Base-by-base conservation (phyloP, 2,113 vertebrate genomes). In the Tachysurus fulvidraco region DNA sequence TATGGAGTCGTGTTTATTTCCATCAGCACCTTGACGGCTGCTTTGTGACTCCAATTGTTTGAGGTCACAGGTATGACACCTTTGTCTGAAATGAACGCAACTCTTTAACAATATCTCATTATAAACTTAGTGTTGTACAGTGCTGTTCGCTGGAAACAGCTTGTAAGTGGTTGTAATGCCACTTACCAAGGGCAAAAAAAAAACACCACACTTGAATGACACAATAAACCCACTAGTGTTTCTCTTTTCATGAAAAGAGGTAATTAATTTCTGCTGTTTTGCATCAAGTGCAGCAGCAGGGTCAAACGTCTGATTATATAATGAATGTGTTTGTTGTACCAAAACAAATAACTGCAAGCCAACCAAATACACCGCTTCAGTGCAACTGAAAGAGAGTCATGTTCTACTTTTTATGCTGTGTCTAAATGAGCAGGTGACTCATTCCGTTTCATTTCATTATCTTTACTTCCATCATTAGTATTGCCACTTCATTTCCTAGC, bases 201-300 rank as follows among this genome's bases (percentile, higher is more conserved):
- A 71, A 74, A 85, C 13, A 84, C 65, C 52, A 52, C 67, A 36
- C 60, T 54, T 62, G 28, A 69, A 85, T 79, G 59, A 83, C 87
- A 77, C 71, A 89, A 84, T 69, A 82, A 65, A 78, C 69, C 57
- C 41, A 65, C 28, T 71, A 30, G 85, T 54, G 52, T 60, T 57
- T 80, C 12, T 44, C 54, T 87, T 84, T 64, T 60, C 28, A 69
- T 52, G 28, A 4, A 46, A 55, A 62, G 64, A 28, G 54, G 83
- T 77, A 87, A 87, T 89, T 87, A 64, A 83, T 78, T 85, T 71
- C 13, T 74, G 30, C 44, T 54, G 69, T 76, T 85, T 82, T 86
- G 76, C 54, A 59, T 52, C 2, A 23, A 62, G 67, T 74, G 67
- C 76, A 74, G 65, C 81, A 64, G 41, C 46, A 2, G 25, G 52